Conservation (phyloP, 2,113 vertebrate species). For the Osmerus mordax region DNA sequence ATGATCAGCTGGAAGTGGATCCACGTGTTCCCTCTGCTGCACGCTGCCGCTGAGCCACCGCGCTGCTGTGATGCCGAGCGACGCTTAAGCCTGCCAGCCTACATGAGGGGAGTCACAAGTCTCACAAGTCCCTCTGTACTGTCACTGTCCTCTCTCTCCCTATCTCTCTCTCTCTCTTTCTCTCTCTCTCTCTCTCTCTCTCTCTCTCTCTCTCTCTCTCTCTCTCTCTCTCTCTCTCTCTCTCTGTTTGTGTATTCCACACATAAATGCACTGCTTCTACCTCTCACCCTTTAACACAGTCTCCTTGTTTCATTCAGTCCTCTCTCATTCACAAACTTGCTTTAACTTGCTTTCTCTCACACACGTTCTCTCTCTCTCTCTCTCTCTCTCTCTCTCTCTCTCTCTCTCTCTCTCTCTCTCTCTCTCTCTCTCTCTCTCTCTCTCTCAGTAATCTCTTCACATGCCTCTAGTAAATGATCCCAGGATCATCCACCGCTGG, state of each 20-base stretch:
- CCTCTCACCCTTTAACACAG: neutral
- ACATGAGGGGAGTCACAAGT: too few relatives aligned
- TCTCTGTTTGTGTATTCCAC: conserved; percentile 23
- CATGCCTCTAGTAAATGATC: conserved; percentile 19
- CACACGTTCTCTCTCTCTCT: conserved; percentile 8
- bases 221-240: conserved; percentile 19
- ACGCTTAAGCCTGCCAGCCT: too few relatives aligned
- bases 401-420: neutral
- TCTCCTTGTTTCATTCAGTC: neutral
- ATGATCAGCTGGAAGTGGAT: too few relatives aligned
- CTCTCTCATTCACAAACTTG: conserved; percentile 10
- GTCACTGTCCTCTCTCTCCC: neutral
- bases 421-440: neutral
- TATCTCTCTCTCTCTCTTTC: conserved; percentile 9
- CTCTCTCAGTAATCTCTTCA: conserved; percentile 20
- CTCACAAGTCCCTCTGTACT: neutral
- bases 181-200: conserved; percentile 22
- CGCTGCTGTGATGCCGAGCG: too few relatives aligned
- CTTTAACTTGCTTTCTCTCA: conserved; percentile 13
- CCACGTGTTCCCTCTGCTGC: too few relatives aligned
- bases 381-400: neutral
- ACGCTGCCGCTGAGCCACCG: too few relatives aligned
- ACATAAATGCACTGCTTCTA: neutral
- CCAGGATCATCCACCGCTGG: conserved; percentile 23
- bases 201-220: conserved; percentile 19